Percentiles rank a stretch among this genome's conserved stretches.
Evolutionary conservation across 1,140 invertebrate genomes (phyloP).

Genomic region (Patella vulgata): DNA sequence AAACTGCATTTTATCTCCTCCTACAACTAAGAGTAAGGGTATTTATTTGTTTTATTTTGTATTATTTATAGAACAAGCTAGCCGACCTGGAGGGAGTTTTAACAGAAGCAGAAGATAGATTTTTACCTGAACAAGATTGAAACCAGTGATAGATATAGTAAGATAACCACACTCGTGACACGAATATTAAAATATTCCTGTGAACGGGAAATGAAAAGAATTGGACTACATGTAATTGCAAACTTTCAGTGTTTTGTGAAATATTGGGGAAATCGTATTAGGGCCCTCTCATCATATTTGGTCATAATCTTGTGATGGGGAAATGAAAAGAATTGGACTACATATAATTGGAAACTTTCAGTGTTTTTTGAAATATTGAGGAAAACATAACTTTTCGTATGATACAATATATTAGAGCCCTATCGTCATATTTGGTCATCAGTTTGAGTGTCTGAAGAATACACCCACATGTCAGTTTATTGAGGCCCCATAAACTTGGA

Average conservation of each 20-base stretch:
- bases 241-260: not conserved
- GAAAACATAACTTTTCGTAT: too few species aligned
- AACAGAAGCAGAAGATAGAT: conserved; percentile 55
- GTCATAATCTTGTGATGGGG: not conserved
- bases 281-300: not conserved
- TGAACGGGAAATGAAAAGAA: not conserved
- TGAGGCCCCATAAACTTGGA: too few species aligned
- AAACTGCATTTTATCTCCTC: too few species aligned
- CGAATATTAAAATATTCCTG: not conserved
- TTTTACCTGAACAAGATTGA: conserved; percentile 59
- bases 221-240: not conserved
- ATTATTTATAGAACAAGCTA: conserved; percentile 62
- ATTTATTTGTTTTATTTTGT: too few species aligned
- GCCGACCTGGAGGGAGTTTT: conserved; percentile 50
- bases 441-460: too few species aligned
- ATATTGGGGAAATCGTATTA: not conserved
- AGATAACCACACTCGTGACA: not conserved
- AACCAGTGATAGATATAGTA: not conserved
- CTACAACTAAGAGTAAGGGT: too few species aligned
- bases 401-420: too few species aligned
- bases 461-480: too few species aligned
- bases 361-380: not conserved
- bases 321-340: not conserved
- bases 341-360: not conserved
- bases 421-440: not conserved